These are phyloP conservation scores for Cheumatopsyche charites DNA, from an alignment of 1,140 invertebrate genomes.

Conservation along the genomic window DNA sequence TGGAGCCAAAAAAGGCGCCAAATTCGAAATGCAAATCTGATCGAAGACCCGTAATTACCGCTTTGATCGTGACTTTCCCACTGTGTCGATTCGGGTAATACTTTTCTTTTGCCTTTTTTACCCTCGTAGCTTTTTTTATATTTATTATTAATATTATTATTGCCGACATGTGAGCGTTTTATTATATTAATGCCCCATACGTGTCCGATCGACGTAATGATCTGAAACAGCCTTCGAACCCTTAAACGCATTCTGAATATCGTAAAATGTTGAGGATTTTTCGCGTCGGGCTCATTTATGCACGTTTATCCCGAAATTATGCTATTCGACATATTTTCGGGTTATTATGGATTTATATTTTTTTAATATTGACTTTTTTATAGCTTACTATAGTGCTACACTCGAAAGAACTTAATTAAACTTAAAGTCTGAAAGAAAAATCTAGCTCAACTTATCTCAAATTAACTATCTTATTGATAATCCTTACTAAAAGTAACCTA, in stretches of 20 bases:
- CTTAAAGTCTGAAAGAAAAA: too few species aligned
- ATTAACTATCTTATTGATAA: too few species aligned
- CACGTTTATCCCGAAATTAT: conserved; percentile 28
- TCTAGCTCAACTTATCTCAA: too few species aligned
- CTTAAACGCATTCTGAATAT: conserved; percentile 27
- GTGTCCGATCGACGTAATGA: conserved; percentile 47
- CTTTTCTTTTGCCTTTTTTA: conserved; percentile 22
- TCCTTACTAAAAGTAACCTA: too few species aligned
- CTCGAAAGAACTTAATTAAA: too few species aligned
- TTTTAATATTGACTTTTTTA: too few species aligned
- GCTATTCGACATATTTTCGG: background rate
- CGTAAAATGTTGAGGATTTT: conserved; percentile 12
- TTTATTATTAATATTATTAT: background rate
- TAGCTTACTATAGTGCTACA: too few species aligned
- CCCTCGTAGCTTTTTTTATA: background rate
- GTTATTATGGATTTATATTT: background rate
- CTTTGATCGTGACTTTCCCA: conserved; percentile 47
- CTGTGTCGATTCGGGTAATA: conserved; percentile 43
- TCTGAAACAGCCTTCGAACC: conserved; percentile 42
- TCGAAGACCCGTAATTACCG: conserved; percentile 45
- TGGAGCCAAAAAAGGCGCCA: conserved; percentile 36
- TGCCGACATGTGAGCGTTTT: background rate
- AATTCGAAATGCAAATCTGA: conserved; percentile 49
- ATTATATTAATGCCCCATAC: conserved; percentile 45
- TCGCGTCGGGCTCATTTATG: conserved; percentile 33